These are phyloP conservation scores for Ondatra zibethicus DNA, from an alignment of 2,113 vertebrate species.

Conservation along the genomic window DNA sequence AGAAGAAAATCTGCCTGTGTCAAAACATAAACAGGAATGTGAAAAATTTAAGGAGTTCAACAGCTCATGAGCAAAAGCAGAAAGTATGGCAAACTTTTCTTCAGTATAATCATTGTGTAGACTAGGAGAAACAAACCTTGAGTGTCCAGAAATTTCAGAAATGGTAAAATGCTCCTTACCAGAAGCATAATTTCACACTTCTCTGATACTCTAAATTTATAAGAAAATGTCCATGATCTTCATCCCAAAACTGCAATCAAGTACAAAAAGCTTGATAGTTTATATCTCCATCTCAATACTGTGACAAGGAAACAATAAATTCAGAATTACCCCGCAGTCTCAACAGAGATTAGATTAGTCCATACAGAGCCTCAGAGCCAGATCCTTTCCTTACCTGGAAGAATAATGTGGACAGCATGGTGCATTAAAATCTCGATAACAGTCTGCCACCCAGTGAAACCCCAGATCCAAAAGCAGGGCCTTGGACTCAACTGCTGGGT, in stretches of 20 bases:
- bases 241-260: background rate
- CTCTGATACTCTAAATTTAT: background rate
- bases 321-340: background rate
- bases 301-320: background rate
- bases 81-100: background rate
- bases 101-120: background rate
- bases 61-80: background rate
- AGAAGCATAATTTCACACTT: background rate
- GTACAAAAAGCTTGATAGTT: background rate
- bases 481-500: conserved; percentile 12
- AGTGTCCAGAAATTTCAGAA: background rate
- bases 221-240: background rate
- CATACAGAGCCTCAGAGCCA: background rate
- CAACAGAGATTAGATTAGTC: background rate
- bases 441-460: background rate
- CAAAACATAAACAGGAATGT: background rate
- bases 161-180: background rate
- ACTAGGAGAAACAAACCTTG: background rate
- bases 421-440: background rate
- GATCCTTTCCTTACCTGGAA: background rate
- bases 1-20: background rate
- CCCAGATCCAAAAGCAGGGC: background rate
- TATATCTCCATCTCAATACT: background rate
- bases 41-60: background rate
- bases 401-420: background rate